Conservation (phyloP, 2,797 vertebrate species). For the Pitangus sulphuratus region DNA sequence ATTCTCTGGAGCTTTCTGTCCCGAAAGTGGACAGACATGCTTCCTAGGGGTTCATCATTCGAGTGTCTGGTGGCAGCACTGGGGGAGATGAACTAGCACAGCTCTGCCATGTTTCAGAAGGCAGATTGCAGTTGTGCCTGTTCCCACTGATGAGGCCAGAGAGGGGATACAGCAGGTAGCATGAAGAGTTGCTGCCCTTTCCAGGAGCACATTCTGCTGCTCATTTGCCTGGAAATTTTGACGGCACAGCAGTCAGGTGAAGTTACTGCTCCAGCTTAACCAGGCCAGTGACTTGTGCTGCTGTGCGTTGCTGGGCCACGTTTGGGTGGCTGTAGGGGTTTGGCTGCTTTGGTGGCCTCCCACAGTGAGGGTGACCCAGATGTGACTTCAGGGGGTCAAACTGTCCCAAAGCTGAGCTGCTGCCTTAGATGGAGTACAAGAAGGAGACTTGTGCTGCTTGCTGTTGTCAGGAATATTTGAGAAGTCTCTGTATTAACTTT, state of each 20-base stretch:
- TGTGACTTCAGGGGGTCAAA: fast-evolving
- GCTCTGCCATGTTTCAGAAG: fast-evolving
- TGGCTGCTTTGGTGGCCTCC: not conserved
- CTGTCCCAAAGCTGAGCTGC: not conserved
- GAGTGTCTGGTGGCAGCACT: not conserved
- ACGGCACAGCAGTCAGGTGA: fast-evolving
- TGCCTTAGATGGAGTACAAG: not conserved
- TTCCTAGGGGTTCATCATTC: fast-evolving
- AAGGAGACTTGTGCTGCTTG: too few relatives aligned
- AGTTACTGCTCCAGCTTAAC: too few relatives aligned
- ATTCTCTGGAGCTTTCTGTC: not conserved
- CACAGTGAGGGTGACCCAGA: too few relatives aligned
- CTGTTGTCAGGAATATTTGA: not conserved
- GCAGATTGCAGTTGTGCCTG: not conserved
- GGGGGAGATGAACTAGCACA: not conserved
- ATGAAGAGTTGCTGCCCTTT: fast-evolving
- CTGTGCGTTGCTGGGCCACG: fast-evolving
- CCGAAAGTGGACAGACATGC: fast-evolving
- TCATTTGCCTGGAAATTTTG: not conserved
- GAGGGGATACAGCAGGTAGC: not conserved
- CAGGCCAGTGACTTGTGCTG: fast-evolving
- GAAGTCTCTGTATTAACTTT: not conserved
- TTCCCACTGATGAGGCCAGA: fast-evolving
- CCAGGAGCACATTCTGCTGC: not conserved
- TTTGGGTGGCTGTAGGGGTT: not conserved